These are phyloP conservation scores for Xylocampa areola DNA, from an alignment of 2,888 invertebrate genomes.

Conservation along the genomic window DNA sequence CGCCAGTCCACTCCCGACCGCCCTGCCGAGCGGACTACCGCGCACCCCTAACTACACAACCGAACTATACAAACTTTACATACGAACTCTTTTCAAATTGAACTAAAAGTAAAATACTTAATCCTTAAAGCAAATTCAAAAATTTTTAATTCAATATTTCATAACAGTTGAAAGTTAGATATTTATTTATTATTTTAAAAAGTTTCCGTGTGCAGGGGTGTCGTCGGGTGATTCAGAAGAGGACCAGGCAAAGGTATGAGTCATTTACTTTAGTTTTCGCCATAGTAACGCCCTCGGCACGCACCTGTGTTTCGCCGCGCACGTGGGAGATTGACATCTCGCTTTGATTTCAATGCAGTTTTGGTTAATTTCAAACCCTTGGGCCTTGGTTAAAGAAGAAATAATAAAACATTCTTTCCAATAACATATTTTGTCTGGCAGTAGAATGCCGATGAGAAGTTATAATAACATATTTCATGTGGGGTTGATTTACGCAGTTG, in stretches of 20 bases:
- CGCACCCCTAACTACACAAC: conserved; percentile 77
- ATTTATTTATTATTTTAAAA: conserved; percentile 47
- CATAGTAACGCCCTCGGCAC: conserved; percentile 86
- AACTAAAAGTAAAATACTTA: conserved; percentile 20
- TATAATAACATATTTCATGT: background rate
- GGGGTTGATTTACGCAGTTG: background rate
- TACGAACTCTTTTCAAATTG: conserved; percentile 46
- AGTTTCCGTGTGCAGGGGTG: conserved; percentile 76
- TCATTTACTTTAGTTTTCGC: conserved; percentile 77
- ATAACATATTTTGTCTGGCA: background rate
- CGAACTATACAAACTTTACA: conserved; percentile 58
- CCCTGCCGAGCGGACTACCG: conserved; percentile 81
- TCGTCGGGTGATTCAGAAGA: conserved; percentile 84
- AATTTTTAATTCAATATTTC: background rate
- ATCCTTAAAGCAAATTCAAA: conserved; percentile 28
- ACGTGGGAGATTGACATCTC: conserved; percentile 56
- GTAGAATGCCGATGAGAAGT: background rate
- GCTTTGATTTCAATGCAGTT: conserved; percentile 46
- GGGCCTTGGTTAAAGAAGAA: background rate
- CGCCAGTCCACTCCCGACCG: conserved; percentile 83
- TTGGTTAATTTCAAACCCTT: conserved; percentile 15
- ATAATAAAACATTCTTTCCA: background rate
- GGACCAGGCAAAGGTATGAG: conserved; percentile 83
- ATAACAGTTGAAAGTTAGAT: conserved; percentile 9
- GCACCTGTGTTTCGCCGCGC: conserved; percentile 65